Percentiles rank a stretch among this genome's conserved stretches.
These are phyloP conservation scores for Cordilura impudica DNA, from an alignment of 2,888 invertebrate species.

Conservation along the genomic window DNA sequence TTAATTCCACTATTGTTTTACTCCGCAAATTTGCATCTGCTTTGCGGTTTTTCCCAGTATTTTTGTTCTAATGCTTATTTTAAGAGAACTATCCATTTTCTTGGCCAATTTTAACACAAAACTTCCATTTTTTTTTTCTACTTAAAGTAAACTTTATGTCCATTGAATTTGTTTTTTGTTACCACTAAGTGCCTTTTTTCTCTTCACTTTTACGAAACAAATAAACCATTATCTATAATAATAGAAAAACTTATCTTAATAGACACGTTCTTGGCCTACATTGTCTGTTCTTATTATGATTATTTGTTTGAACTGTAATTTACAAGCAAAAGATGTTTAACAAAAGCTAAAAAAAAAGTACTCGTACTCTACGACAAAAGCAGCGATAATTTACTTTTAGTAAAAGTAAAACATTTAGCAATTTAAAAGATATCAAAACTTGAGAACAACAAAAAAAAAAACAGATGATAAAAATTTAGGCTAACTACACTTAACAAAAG, in stretches of 20 bases:
- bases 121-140: not conserved
- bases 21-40: too few species aligned
- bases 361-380: not conserved
- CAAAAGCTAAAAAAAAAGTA: not conserved
- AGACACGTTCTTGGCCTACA: slow-evolving; percentile 61
- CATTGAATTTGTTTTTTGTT: not conserved
- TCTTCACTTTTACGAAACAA: not conserved
- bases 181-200: not conserved
- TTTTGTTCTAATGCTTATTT: not conserved
- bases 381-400: slow-evolving; percentile 26
- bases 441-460: not conserved
- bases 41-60: not conserved
- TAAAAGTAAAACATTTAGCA: slow-evolving; percentile 40
- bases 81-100: too few species aligned
- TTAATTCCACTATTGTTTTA: too few species aligned
- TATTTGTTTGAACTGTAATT: slow-evolving; percentile 1
- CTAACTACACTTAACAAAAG: not conserved
- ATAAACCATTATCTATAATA: not conserved
- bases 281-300: slow-evolving; percentile 36
- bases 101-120: not conserved
- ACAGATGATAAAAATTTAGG: slow-evolving; percentile 34
- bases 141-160: not conserved
- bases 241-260: slow-evolving; percentile 45
- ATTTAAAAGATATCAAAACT: slow-evolving; percentile 2
- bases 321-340: slow-evolving; percentile 2